A percentile compares a stretch with the other conserved stretches of the same genome.
Conservation (phyloP, 2,113 vertebrate species). For the Cavia porcellus region DNA sequence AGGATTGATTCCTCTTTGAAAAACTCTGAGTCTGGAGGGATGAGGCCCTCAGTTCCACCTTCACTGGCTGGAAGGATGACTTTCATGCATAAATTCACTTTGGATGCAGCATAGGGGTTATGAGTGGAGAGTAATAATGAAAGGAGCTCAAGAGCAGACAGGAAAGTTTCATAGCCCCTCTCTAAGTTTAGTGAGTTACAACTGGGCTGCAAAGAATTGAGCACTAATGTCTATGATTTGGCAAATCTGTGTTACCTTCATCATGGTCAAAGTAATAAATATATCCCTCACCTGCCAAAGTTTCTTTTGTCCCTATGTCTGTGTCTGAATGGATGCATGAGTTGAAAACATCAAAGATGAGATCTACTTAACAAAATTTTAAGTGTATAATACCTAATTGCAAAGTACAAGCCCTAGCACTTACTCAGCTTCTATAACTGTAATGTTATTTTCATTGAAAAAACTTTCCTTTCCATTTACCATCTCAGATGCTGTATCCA, state of each 20-base stretch:
- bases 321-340: background rate
- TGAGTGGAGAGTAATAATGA: background rate
- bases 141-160: background rate
- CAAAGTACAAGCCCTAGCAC: background rate
- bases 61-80: background rate
- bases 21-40: background rate
- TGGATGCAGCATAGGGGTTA: background rate
- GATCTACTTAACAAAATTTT: background rate
- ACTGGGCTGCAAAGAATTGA: background rate
- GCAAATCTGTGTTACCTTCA: background rate
- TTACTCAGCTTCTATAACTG: background rate
- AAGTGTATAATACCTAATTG: background rate
- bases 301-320: background rate
- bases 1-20: background rate
- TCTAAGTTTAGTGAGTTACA: background rate
- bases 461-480: background rate
- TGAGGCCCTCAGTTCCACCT: background rate
- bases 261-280: background rate
- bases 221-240: background rate
- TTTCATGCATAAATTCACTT: background rate
- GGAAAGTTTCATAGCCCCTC: too few relatives aligned
- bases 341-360: background rate
- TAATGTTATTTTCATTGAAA: background rate
- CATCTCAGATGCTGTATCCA: too few relatives aligned
- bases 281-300: background rate